Evolutionary conservation across 2,888 invertebrate species (phyloP).

Genomic region (Ophonus ardosiacus): DNA sequence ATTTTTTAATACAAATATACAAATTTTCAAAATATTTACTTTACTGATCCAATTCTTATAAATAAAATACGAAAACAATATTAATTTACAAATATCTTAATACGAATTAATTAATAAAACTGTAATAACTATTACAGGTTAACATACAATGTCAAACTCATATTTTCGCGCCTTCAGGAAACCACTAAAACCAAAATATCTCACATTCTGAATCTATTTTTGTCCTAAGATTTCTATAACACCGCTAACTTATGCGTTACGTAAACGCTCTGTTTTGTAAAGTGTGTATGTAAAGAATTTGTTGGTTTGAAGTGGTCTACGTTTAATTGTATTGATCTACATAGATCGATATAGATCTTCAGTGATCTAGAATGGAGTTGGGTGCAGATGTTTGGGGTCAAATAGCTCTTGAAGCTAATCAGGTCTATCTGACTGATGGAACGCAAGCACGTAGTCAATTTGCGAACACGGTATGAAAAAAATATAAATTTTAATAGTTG

Average conservation of each 20-base stretch:
- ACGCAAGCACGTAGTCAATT: constrained; percentile 88
- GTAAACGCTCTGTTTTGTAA: not conserved
- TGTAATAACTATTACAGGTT: too few relatives aligned
- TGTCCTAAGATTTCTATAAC: not conserved
- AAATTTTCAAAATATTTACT: too few relatives aligned
- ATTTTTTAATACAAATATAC: too few relatives aligned
- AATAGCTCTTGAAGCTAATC: constrained; percentile 90
- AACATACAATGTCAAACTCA: not conserved
- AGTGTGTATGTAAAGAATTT: not conserved
- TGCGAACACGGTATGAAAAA: constrained; percentile 85
- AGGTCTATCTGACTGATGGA: constrained; percentile 90
- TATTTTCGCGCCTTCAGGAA: not conserved
- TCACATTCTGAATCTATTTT: not conserved
- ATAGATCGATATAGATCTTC: not conserved
- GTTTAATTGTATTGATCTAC: not conserved
- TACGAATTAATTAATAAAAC: too few relatives aligned
- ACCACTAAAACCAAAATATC: constrained; percentile 12
- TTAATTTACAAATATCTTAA: too few relatives aligned
- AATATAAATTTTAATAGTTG: not conserved
- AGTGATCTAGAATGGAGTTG: constrained; percentile 79
- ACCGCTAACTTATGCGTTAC: not conserved
- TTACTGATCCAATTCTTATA: too few relatives aligned
- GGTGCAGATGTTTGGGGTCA: constrained; percentile 92
- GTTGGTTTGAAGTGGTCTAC: not conserved
- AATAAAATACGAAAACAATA: too few relatives aligned